These are phyloP conservation scores for Lasioglossum marginatum DNA, from an alignment of 2,888 invertebrate species.

Conservation along the genomic window DNA sequence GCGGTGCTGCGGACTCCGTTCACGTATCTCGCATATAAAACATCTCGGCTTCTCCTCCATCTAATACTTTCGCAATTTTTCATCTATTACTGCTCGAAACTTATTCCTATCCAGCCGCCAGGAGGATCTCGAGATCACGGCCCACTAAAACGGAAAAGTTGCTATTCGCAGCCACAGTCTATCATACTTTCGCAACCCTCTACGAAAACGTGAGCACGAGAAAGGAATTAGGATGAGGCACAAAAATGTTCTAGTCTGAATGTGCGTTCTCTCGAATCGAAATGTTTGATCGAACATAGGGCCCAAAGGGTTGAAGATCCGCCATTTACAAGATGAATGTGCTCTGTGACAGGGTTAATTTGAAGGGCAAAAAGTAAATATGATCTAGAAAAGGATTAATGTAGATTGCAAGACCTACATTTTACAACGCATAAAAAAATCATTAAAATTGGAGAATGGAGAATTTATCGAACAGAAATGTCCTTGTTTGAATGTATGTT, in stretches of 20 bases:
- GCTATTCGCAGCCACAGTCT: background rate
- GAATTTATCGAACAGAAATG: no score
- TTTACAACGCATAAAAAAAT: no score
- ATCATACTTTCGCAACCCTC: background rate
- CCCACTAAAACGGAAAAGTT: background rate
- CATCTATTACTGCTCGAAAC: background rate
- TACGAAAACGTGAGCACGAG: background rate
- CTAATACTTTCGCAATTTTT: background rate
- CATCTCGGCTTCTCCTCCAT: background rate
- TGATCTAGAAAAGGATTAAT: no score
- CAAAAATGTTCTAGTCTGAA: rapidly evolving
- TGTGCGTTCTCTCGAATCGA: background rate
- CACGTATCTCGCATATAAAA: background rate
- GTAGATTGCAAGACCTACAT: no score
- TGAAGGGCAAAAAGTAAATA: no score
- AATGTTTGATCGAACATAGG: background rate
- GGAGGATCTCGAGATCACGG: background rate
- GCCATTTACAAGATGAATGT: no score
- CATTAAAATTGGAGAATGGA: no score
- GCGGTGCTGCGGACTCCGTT: background rate
- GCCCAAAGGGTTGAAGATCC: background rate
- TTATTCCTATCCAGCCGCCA: background rate
- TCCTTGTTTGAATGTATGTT: no score
- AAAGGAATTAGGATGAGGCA: background rate
- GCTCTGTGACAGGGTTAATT: no score